A percentile compares a stretch with the other conserved stretches of the same genome.
Evolutionary conservation across 2,113 vertebrate genomes (phyloP).

Genomic region (Heterochromis multidens): DNA sequence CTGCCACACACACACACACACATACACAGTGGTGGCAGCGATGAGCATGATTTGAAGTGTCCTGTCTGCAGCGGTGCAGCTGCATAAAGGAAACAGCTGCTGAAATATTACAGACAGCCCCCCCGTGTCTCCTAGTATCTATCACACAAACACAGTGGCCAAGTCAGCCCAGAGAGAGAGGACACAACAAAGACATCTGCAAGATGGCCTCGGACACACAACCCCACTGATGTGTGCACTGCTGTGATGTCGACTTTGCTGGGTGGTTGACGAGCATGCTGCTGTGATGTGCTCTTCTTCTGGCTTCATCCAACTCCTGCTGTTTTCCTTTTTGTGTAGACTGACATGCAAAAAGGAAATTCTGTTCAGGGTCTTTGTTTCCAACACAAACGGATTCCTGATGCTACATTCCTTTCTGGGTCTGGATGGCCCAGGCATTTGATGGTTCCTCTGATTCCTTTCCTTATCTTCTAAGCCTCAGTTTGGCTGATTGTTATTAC

Average conservation of each 20-base stretch:
- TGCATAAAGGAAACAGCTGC: conserved; percentile 76
- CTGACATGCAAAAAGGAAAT: background rate
- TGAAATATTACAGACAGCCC: conserved; percentile 57
- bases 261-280: conserved; percentile 8
- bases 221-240: conserved; percentile 18
- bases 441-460: background rate
- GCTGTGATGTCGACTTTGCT: conserved; percentile 27
- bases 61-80: conserved; percentile 66
- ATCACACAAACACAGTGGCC: conserved; percentile 47
- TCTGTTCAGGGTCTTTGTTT: conserved; percentile 1
- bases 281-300: conserved; percentile 31
- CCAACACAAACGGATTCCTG: background rate
- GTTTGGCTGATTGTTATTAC: background rate
- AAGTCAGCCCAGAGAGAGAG: conserved; percentile 32
- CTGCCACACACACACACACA: conserved; percentile 12
- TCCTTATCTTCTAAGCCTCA: background rate
- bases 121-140: conserved; percentile 51
- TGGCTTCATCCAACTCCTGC: background rate
- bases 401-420: background rate
- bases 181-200: conserved; percentile 67
- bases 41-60: conserved; percentile 65
- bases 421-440: background rate
- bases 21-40: conserved; percentile 25
- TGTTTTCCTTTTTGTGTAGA: conserved; percentile 2
- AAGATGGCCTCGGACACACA: conserved; percentile 68